Conservation (phyloP, 2,113 vertebrate species). For the Lutjanus erythropterus region DNA sequence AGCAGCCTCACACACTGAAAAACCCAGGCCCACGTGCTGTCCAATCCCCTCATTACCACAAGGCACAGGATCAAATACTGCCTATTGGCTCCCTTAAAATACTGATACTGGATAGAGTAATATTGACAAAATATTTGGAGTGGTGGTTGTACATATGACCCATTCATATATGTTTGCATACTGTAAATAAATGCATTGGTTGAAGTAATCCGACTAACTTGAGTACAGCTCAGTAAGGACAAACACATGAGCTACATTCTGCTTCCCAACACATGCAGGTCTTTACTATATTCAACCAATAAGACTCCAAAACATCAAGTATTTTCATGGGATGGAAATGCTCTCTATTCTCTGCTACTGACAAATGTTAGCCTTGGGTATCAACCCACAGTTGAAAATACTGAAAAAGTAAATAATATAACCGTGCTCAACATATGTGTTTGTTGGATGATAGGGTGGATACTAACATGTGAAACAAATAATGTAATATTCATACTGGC, state of each 20-base stretch:
- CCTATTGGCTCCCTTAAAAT: neutral
- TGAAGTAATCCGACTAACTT: neutral
- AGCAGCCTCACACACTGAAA: slow-evolving; percentile 62
- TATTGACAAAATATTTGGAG: neutral
- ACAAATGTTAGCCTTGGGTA: neutral
- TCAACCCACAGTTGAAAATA: neutral
- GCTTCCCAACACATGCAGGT: neutral
- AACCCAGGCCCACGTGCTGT: slow-evolving; percentile 16
- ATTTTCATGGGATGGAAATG: neutral
- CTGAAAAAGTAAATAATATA: neutral
- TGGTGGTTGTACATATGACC: neutral
- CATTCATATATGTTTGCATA: neutral
- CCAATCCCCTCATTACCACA: slow-evolving; percentile 20
- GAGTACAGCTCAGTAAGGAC: neutral
- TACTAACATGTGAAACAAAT: neutral
- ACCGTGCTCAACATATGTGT: neutral
- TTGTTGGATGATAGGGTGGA: neutral
- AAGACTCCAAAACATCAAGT: neutral
- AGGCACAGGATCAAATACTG: slow-evolving; percentile 1
- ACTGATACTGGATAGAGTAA: neutral
- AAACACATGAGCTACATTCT: too few relatives aligned
- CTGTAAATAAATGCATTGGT: neutral
- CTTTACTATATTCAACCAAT: neutral
- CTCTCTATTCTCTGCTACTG: neutral
- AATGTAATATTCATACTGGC: neutral